A percentile compares a stretch with the other conserved stretches of the same genome.
These are phyloP conservation scores for Phorcus lineatus DNA, from an alignment of 2,888 invertebrate species.

Conservation along the genomic window DNA sequence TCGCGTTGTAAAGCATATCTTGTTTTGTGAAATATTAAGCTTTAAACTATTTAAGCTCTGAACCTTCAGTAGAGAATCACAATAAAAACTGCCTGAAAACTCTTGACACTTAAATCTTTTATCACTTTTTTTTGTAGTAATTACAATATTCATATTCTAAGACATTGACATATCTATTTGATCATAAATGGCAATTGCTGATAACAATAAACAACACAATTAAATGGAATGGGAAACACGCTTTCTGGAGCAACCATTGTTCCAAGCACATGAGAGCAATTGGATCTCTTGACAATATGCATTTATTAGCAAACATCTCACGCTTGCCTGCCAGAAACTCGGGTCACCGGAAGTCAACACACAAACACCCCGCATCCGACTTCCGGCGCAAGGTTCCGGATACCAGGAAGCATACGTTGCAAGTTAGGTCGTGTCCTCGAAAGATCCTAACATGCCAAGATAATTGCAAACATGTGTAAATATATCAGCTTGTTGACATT, in stretches of 20 bases:
- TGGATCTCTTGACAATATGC: conserved; percentile 56
- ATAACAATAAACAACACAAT: conserved; percentile 30
- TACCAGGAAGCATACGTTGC: conserved; percentile 39
- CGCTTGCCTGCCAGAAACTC: conserved; percentile 37
- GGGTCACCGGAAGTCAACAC: conserved; percentile 64
- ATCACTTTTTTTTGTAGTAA: no score
- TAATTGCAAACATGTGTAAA: no score
- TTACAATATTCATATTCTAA: no score
- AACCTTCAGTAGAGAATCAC: no score
- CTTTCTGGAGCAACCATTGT: conserved; percentile 44
- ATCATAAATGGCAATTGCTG: conserved; percentile 33
- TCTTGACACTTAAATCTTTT: no score
- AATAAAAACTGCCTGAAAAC: no score
- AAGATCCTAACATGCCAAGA: conserved; percentile 30
- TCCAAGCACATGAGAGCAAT: conserved; percentile 60
- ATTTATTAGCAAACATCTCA: conserved; percentile 67
- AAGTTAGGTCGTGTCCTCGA: conserved; percentile 39
- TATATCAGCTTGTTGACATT: no score
- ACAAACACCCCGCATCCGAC: conserved; percentile 50
- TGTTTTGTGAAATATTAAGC: no score
- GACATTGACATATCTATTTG: not conserved
- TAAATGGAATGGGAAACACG: conserved; percentile 17
- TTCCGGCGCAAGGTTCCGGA: conserved; percentile 27
- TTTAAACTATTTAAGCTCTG: no score
- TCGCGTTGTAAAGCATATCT: no score